These are phyloP conservation scores for Aporophyla lueneburgensis DNA, from an alignment of 2,888 invertebrate genomes.

Conservation along the genomic window DNA sequence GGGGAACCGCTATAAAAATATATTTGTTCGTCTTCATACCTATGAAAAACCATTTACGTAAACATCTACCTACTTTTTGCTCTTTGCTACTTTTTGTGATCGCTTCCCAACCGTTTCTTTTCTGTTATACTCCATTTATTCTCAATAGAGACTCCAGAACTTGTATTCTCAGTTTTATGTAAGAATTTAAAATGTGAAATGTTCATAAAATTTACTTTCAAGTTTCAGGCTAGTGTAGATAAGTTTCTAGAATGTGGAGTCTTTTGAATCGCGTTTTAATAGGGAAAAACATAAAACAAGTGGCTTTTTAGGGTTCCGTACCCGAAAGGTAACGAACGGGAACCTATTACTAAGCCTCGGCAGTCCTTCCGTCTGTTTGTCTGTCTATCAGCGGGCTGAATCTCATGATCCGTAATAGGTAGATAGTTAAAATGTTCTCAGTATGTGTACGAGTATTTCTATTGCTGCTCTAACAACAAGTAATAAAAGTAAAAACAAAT, in stretches of 20 bases:
- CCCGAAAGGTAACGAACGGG: too few species aligned
- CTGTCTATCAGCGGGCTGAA: too few species aligned
- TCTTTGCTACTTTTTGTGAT: constrained; percentile 44
- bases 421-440: too few species aligned
- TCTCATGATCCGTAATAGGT: too few species aligned
- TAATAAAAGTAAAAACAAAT: too few species aligned
- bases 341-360: too few species aligned
- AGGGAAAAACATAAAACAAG: background rate
- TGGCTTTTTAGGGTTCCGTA: too few species aligned
- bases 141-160: constrained; percentile 20
- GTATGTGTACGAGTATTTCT: too few species aligned
- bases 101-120: constrained; percentile 38
- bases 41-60: constrained; percentile 46
- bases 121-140: constrained; percentile 50
- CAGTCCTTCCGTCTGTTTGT: too few species aligned
- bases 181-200: constrained; percentile 28
- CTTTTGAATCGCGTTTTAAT: background rate
- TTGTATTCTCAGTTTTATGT: constrained; percentile 22
- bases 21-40: constrained; percentile 30
- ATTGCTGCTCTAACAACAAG: too few species aligned
- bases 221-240: constrained; percentile 9
- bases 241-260: constrained; percentile 5
- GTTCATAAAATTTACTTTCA: constrained; percentile 6
- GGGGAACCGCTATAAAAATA: constrained; percentile 9
- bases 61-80: constrained; percentile 30